Evolutionary conservation across 2,888 invertebrate genomes (phyloP), one percentile per base, ranked within the genome.

Genomic region (Trissolcus brochymenae): DNA sequence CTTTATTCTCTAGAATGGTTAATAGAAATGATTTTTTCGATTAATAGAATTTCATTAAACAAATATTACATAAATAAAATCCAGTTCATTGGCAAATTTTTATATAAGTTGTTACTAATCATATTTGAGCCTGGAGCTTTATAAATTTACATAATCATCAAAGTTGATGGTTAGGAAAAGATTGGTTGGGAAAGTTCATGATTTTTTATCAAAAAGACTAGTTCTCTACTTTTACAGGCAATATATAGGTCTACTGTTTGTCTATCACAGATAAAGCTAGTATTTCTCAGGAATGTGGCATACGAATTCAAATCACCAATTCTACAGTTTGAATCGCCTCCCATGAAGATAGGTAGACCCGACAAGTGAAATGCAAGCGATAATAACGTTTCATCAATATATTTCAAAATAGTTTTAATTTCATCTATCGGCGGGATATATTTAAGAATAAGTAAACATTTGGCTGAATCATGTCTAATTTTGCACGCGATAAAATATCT

Each of bases 11-110:
- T 6, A 0, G 57, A 59, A 13, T n/a, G n/a, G n/a, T n/a, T n/a
- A n/a, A n/a, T n/a, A n/a, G 54, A 29, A 4, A 4, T 21, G 21
- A 2, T 2, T 21, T 21, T 21, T 21, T 4, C 21, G 21, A 13
- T n/a, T 0, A 51, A 40, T 29, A 66, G 19, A 11, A 60, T 65
- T 55, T 50, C 53, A 46, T 73, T 73, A 29, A 66, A 73, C 6
- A 65, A 13, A 1, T 11, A 11, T 16, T 49, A 11, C 46, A 71
- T 11, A 35, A 2, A 53, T 16, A 51, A 40, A 29, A 46, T 56
- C 51, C 53, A 54, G 14, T 49, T 51, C 1, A 54, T 19, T 11
- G 65, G 64, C 9, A 72, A 21, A 19, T 65, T 50, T 50, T 64
- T 65, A 6, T 40, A 59, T 35, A 56, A 66, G 51, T 16, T 21